Percentiles rank a stretch among this genome's conserved stretches.
Evolutionary conservation across 2,113 vertebrate genomes (phyloP).

Genomic region (Dipodomys merriami): DNA sequence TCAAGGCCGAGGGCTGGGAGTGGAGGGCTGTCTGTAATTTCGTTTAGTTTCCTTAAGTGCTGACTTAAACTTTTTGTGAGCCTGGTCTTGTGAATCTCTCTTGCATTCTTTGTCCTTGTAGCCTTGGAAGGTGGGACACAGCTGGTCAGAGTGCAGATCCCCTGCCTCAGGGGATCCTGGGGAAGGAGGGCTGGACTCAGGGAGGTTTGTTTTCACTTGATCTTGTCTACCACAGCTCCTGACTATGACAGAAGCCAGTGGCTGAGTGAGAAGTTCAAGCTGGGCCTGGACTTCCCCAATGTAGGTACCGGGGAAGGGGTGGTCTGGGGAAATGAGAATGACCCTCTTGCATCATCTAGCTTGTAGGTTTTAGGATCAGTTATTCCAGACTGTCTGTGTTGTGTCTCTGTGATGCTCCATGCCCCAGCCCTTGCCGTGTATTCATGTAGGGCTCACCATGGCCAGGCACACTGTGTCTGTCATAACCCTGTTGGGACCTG

Average conservation of each 20-base stretch:
- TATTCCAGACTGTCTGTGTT: background rate
- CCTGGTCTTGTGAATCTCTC: background rate
- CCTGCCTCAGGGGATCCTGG: background rate
- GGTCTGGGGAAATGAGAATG: background rate
- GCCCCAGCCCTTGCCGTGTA: background rate
- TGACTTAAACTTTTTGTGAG: background rate
- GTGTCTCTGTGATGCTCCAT: background rate
- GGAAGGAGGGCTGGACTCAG: too few relatives aligned
- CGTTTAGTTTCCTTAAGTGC: too few relatives aligned
- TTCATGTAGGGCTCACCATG: too few relatives aligned
- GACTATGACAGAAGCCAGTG: constrained; percentile 87
- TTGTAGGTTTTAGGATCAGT: background rate
- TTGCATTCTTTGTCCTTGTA: too few relatives aligned
- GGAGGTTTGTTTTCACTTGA: background rate
- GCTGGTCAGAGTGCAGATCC: background rate
- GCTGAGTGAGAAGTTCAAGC: constrained; percentile 86
- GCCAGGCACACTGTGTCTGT: background rate
- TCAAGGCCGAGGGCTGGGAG: background rate
- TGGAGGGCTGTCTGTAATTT: background rate
- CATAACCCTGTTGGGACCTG: background rate
- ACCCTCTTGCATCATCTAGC: too few relatives aligned
- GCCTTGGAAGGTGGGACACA: background rate
- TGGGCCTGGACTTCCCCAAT: constrained; percentile 91
- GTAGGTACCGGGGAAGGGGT: constrained; percentile 79
- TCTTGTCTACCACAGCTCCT: constrained; percentile 82